Base-by-base conservation (phyloP, 2,888 invertebrate genomes). In the Lamproptera curius region DNA sequence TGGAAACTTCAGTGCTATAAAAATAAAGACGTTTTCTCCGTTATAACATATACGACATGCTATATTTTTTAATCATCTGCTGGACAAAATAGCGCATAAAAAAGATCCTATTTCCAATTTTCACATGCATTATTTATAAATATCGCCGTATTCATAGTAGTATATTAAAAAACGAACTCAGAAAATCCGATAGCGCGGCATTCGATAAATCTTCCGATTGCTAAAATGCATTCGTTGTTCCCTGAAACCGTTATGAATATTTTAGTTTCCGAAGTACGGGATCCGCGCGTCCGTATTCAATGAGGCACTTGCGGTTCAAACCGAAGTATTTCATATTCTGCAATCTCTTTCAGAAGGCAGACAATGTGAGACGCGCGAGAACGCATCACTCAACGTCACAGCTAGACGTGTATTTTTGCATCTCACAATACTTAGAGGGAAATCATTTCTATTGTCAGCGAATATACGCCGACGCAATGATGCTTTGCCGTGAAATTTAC, bases 311-410 rank as follows among this genome's bases (percentile, higher is more conserved):
- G 71, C 73, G 72, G 71, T 75, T 76, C 73, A 73, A 65, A 67
- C 73, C 69, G 79, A 77, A 82, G 77, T 78, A 83, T 83, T 84
- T 81, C 81, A 82, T 83, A 82, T 78, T 77, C 74, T 73, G 77
- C 79, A 76, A 78, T 78, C 80, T 80, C 84, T 86, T 85, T 86
- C 75, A 77, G 67, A 47, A 55, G 50, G 58, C 82, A 79, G 76
- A 87, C 86, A 86, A 86, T 83, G 73, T 67, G 66, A 59, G 56
- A 71, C 70, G 72, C 70, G 67, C 61, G 65, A 67, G 71, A 75
- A 76, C 79, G 82, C 82, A 87, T 86, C 85, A 84, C 79, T 86
- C 86, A 84, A 84, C 74, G 85, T 85, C 86, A 81, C 71, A 58
- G 65, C 63, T 70, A 64, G 76, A 76, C 75, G 70, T 69, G 70